Percentiles rank a stretch among this genome's conserved stretches.
phyloP scores from a whole-genome alignment of 2,797 vertebrate species.

The Acrossocheilus fasciatus region DNA sequence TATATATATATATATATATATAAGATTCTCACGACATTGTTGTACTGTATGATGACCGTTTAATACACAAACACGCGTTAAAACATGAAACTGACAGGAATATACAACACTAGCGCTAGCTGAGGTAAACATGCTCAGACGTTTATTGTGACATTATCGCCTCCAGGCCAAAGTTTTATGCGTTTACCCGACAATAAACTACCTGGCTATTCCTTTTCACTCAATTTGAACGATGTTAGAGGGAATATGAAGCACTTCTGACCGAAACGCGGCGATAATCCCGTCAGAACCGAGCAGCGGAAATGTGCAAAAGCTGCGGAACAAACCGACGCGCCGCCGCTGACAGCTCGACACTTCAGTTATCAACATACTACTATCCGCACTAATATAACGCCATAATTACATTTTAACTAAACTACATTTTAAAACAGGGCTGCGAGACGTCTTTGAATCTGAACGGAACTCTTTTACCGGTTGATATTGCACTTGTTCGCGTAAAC shows the following conservation, averaged over 20 bases:
- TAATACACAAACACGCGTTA: neutral
- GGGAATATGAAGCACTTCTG: neutral
- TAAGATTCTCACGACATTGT: neutral
- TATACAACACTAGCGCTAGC: neutral
- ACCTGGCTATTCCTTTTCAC: neutral
- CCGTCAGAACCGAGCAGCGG: constrained; percentile 45
- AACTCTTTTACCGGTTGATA: neutral
- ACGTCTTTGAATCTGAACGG: neutral
- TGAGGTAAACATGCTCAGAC: neutral
- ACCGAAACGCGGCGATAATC: neutral
- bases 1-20: no score
- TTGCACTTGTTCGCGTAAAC: neutral
- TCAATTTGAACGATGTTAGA: neutral
- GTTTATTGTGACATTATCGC: neutral
- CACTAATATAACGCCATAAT: neutral
- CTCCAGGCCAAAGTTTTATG: neutral
- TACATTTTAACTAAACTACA: neutral
- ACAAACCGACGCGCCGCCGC: constrained; percentile 59
- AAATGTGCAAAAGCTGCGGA: constrained; percentile 60
- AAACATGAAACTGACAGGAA: neutral
- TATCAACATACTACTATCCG: neutral
- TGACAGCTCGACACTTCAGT: constrained; percentile 24
- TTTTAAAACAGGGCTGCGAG: neutral
- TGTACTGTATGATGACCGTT: neutral
- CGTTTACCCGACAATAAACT: neutral